Percentiles rank a stretch among this genome's conserved stretches.
Conservation (phyloP, 92 coral and sea anemone species). For the Phenganax subtilis region DNA sequence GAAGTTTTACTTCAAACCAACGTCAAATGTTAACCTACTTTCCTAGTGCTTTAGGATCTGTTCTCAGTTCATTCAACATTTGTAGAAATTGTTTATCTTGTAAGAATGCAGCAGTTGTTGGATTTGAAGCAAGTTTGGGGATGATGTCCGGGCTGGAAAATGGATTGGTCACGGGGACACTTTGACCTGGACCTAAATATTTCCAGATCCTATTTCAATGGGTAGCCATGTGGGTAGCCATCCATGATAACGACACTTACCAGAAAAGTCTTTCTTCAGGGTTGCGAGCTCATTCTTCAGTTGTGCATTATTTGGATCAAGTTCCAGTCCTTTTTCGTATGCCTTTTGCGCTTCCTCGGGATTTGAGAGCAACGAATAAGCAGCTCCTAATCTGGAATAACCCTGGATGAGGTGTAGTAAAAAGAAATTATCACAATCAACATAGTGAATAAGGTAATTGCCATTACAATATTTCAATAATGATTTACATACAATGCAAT, state of each 20-base stretch:
- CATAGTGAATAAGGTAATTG: not conserved
- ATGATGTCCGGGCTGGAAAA: constrained; percentile 66
- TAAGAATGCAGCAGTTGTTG: constrained; percentile 69
- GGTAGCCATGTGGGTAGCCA: not conserved
- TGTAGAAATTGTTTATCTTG: constrained; percentile 62
- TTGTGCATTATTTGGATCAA: constrained; percentile 84
- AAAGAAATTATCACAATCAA: not conserved
- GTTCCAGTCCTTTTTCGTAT: constrained; percentile 64
- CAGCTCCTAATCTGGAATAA: constrained; percentile 91
- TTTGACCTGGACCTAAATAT: constrained; percentile 36
- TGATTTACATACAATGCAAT: too few relatives aligned
- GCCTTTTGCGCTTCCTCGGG: constrained; percentile 70
- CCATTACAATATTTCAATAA: not conserved
- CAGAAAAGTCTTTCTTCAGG: constrained; percentile 36
- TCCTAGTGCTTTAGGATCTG: constrained; percentile 64
- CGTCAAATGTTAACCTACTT: constrained; percentile 45
- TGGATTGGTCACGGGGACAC: constrained; percentile 60
- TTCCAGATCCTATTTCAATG: not conserved
- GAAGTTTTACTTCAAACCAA: not conserved
- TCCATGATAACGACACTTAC: constrained; percentile 15
- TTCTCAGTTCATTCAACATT: constrained; percentile 56
- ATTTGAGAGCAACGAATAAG: constrained; percentile 66
- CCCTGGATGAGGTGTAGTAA: constrained; percentile 52
- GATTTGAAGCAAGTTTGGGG: constrained; percentile 64
- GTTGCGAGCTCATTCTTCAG: constrained; percentile 71